Evolutionary conservation across 2,797 vertebrate species (phyloP), one percentile per base, ranked within the genome.

Genomic region (Perodicticus potto): DNA sequence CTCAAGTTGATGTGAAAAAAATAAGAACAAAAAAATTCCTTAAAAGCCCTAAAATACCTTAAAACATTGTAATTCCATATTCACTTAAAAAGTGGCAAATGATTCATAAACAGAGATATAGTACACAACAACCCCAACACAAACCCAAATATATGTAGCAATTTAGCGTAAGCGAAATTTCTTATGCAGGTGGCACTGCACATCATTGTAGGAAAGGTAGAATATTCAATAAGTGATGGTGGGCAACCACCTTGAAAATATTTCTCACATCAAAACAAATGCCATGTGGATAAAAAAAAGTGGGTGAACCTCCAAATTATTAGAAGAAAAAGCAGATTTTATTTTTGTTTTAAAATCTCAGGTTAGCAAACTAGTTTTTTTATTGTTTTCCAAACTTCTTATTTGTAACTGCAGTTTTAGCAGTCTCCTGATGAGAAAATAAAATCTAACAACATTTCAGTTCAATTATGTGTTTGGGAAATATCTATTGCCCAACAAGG

Each of bases 381-480:
- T 40, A 96, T 72, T 73, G 40, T 67, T 76, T 93, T 95, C 59
- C 89, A 95, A 91, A 94, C 91, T 86, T 67, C 73, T 94, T 83
- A 67, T 82, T 91, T 91, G 81, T 96, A 45, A 96, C 61, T 96
- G 0, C 61, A 76, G 43, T 89, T 96, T 95, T 57, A 92, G 43
- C 73, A 86, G 29, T 86, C 76, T 95, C 19, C 17, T 86, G 86
- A 89, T 77, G 67, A 91, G n/a, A 53, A 93, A 92, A 91, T 81
- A 87, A 95, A 86, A 83, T 32, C n/a, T 8, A 73, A 22, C 29
- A 70, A 95, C 32, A 73, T 69, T 73, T 74, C 94, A 61, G n/a
- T 93, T 96, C 67, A 91, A n/a, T 87, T 43, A 80, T 12, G 32
- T 87, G 70, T 72, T 82, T 69, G 37, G 29, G 65, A 59, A 93